These are phyloP conservation scores for Ceriagrion tenellum DNA, from an alignment of 2,888 invertebrate genomes.

Conservation along the genomic window DNA sequence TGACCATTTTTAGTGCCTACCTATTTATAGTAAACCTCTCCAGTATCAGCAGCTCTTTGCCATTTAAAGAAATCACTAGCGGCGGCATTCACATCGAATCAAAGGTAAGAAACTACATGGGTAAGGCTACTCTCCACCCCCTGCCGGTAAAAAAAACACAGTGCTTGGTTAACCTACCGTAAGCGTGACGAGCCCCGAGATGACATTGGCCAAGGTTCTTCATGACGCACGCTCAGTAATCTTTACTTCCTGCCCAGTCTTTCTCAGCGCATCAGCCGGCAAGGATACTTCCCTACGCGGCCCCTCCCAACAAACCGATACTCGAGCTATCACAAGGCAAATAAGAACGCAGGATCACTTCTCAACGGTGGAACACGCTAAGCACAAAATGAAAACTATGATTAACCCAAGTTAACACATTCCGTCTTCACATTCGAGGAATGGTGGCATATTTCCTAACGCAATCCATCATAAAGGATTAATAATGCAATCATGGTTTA, in stretches of 20 bases:
- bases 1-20: too few species aligned
- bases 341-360: neutral
- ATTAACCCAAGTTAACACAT: neutral
- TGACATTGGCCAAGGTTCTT: constrained; percentile 10
- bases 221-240: neutral
- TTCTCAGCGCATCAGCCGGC: neutral
- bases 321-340: neutral
- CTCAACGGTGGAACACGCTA: neutral
- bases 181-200: neutral
- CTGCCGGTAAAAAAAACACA: too few species aligned
- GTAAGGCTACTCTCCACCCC: too few species aligned
- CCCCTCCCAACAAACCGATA: neutral
- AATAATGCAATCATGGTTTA: neutral
- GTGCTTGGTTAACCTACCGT: neutral
- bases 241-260: neutral
- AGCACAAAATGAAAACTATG: neutral
- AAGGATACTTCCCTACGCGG: neutral
- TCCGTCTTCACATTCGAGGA: neutral
- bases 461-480: neutral
- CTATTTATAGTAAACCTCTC: too few species aligned
- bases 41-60: too few species aligned
- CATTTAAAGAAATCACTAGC: too few species aligned
- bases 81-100: too few species aligned
- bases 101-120: too few species aligned
- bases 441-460: neutral